Evolutionary conservation across 2,113 vertebrate species (phyloP).

Genomic region (Myrmophylax atrothorax): DNA sequence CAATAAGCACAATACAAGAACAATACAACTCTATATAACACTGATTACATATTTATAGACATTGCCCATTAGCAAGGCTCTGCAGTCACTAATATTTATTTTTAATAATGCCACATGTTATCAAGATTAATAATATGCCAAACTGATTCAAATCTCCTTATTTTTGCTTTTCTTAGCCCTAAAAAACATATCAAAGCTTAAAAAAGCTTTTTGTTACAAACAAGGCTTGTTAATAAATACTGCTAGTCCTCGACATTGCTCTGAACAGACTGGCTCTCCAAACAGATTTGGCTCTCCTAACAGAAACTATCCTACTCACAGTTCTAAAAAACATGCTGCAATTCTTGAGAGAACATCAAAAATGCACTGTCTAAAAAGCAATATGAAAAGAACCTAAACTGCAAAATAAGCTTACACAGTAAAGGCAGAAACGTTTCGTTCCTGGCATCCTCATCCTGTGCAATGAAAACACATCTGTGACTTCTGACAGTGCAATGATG

Average conservation of each 20-base stretch:
- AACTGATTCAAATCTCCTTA: neutral
- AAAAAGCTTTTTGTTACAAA: conserved; percentile 9
- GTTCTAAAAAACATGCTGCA: neutral
- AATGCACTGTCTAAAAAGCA: neutral
- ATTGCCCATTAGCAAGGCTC: conserved; percentile 6
- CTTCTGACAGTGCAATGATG: neutral
- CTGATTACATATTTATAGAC: conserved; percentile 28
- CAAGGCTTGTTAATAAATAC: neutral
- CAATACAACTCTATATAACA: conserved; percentile 35
- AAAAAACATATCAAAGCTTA: neutral
- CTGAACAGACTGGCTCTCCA: neutral
- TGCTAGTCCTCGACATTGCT: neutral
- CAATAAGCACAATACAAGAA: conserved; percentile 25
- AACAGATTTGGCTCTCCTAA: neutral
- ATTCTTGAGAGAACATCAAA: neutral
- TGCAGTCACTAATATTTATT: conserved; percentile 16
- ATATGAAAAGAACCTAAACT: neutral
- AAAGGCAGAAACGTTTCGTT: neutral
- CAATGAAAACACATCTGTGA: neutral
- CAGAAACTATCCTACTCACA: neutral
- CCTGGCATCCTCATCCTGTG: neutral
- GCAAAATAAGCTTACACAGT: neutral
- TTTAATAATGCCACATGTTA: conserved; percentile 15
- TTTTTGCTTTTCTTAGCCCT: neutral
- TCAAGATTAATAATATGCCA: neutral